Evolutionary conservation across 2,888 invertebrate genomes (phyloP).

Genomic region (Lithophane socia): DNA sequence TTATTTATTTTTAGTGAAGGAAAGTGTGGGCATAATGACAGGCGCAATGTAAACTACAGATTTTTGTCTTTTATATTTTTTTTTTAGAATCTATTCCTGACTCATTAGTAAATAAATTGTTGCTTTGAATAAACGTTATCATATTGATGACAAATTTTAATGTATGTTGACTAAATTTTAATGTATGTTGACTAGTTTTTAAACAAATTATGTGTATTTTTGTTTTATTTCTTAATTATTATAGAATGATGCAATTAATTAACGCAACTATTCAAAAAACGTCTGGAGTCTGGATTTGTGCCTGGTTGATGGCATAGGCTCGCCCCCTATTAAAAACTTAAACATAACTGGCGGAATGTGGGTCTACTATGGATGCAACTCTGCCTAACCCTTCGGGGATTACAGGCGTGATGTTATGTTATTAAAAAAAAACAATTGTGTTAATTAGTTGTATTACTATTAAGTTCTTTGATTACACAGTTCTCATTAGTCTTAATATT

Average conservation of each 20-base stretch:
- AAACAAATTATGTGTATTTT: not conserved
- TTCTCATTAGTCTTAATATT: not conserved
- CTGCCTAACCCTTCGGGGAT: no score
- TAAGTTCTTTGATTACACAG: not conserved
- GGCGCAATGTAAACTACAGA: not conserved
- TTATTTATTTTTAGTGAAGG: not conserved
- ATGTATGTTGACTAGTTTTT: conserved; percentile 1
- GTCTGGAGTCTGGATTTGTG: no score
- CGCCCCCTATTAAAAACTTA: no score
- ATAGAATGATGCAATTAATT: not conserved
- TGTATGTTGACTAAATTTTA: not conserved
- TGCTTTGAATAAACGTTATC: conserved; percentile 18
- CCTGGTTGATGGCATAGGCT: no score
- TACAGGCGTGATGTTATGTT: no score
- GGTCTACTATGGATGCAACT: no score
- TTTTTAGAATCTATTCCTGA: no score
- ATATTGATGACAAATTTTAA: conserved; percentile 26
- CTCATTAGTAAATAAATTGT: not conserved
- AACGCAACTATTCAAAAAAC: not conserved
- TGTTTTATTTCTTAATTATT: not conserved
- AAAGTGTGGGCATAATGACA: not conserved
- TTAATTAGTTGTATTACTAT: not conserved
- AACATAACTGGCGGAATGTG: no score
- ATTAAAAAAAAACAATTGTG: not conserved
- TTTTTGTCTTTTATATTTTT: not conserved